phyloP scores from a whole-genome alignment of 64 coral and sea anemone species.

The Dendrophyllia cribrosa region DNA sequence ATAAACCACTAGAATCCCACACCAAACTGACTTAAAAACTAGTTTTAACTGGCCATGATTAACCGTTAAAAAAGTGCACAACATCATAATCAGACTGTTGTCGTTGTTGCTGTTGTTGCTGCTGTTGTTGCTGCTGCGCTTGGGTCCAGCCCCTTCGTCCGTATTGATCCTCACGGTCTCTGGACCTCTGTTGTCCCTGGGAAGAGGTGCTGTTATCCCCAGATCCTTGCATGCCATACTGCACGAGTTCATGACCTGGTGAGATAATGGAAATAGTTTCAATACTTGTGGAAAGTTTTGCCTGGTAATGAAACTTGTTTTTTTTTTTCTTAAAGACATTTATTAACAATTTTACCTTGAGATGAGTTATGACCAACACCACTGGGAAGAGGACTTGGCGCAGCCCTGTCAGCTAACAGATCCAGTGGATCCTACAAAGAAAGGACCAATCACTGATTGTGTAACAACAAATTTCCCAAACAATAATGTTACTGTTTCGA shows the following conservation, averaged over 20 bases:
- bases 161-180: conserved; percentile 3
- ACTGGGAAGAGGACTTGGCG: conserved; percentile 37
- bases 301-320: no score
- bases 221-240: conserved; percentile 61
- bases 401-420: conserved; percentile 85
- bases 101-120: conserved; percentile 28
- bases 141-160: conserved; percentile 58
- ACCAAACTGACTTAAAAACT: background rate
- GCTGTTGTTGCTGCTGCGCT: conserved; percentile 33
- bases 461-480: no score
- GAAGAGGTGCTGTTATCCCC: background rate
- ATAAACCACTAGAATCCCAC: background rate
- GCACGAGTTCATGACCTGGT: conserved; percentile 55
- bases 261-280: background rate
- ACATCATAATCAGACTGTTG: conserved; percentile 52
- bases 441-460: no score
- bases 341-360: background rate
- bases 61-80: conserved; percentile 67
- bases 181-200: conserved; percentile 11
- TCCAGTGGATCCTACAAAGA: conserved; percentile 81
- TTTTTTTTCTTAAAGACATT: no score
- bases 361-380: background rate
- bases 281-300: background rate
- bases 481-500: no score
- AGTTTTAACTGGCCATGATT: background rate